Base-by-base conservation (phyloP, 2,113 vertebrate genomes). In the Aspidoscelis tigris region DNA sequence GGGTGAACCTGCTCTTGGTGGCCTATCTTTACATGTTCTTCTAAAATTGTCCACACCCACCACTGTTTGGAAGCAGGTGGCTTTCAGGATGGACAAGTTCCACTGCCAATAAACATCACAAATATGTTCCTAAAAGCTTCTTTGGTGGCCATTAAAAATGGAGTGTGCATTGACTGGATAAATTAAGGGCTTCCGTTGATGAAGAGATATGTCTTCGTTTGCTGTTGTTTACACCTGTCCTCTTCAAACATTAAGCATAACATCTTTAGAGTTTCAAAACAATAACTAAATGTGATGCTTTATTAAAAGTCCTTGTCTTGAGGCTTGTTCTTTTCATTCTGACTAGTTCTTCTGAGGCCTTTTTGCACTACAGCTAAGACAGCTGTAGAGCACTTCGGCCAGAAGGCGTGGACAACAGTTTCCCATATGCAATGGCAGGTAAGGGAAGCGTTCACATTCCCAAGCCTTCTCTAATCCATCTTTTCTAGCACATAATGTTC, bases 71-170 rank as follows among this genome's bases (percentile, higher is more conserved):
- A 79, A 41, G n/a, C 24, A 33, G 16, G 12, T 9, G 2, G 18
- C 12, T 44, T n/a, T 65, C 76, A 43, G 20, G 20, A 78, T 24
- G 33, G 76, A 44, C 58, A 78, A 78, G n/a, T 50, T 69, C 26
- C 4, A 6, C 10, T 26, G 14, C 24, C 11, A n/a, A 33, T 80
- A 47, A 80, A 39, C n/a, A 39, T 33, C 7, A 53, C 78, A 12
- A 53, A 70, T 9, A 20, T 53, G 50, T 73, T 53, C 22, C 61
- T 33, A 16, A 68, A 41, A 11, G 24, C 44, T 64, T 76, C 21
- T 4, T 10, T 21, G 65, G 20, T 68, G 44, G 64, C 47, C 82
- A 76, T 83, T 76, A 83, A 83, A 83, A 83, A 76, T 55, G 2
- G 7, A 83, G 41, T 9, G 7, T 33, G 33, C 16, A 39, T 53